Evolutionary conservation across 2,888 invertebrate species (phyloP).

Genomic region (Acanthosepion pharaonis): DNA sequence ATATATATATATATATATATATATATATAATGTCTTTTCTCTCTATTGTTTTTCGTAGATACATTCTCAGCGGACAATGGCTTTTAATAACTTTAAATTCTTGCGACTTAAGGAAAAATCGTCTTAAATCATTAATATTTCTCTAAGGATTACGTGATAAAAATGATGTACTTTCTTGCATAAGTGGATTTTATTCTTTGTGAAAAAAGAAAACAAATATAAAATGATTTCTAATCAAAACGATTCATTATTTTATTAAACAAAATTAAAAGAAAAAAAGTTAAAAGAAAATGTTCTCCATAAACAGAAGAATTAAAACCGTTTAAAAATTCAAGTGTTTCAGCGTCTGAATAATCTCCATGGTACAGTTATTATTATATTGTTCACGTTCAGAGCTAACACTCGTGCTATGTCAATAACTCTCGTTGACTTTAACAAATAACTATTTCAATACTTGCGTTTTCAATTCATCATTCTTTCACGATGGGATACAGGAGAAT

Average conservation of each 20-base stretch:
- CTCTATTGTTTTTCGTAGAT: background rate
- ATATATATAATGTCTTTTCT: no score
- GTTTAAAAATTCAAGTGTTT: no score
- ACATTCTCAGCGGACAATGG: background rate
- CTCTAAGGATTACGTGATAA: background rate
- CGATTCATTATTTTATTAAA: background rate
- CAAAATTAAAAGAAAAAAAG: background rate
- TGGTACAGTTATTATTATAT: no score
- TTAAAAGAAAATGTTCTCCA: background rate
- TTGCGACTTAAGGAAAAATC: background rate
- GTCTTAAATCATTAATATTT: background rate
- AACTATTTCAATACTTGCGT: no score
- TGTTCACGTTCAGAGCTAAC: no score
- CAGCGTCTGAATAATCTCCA: no score
- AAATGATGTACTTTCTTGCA: background rate
- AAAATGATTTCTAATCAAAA: background rate
- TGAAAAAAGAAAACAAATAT: background rate
- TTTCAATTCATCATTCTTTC: no score
- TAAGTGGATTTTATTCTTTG: background rate
- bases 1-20: no score
- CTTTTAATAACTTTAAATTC: background rate
- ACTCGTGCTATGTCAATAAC: no score
- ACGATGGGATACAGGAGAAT: no score
- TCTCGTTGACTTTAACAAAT: no score
- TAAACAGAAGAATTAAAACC: no score